phyloP scores from a whole-genome alignment of 2,888 invertebrate genomes.

The Brachyopa scutellaris region DNA sequence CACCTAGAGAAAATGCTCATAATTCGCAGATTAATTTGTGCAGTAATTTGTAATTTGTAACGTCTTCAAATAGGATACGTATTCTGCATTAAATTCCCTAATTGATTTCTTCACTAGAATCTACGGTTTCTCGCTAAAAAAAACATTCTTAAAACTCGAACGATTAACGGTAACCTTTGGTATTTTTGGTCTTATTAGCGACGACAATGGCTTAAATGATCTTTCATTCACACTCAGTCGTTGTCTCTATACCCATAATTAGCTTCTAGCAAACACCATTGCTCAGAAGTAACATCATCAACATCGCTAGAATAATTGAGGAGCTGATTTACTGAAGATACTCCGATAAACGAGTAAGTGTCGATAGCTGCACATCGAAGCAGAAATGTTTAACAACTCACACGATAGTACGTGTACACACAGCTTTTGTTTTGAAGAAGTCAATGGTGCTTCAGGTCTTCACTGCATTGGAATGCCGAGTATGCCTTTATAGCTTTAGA shows the following conservation, averaged over 20 bases:
- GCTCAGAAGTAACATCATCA: constrained; percentile 28
- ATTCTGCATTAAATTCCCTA: too few relatives aligned
- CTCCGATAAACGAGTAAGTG: too few relatives aligned
- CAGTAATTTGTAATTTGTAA: too few relatives aligned
- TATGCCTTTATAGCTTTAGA: background rate
- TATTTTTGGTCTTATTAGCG: constrained; percentile 35
- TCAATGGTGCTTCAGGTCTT: constrained; percentile 19
- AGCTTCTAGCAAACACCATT: constrained; percentile 3
- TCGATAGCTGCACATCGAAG: constrained; percentile 17
- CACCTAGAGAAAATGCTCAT: too few relatives aligned
- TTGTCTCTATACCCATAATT: constrained; percentile 45
- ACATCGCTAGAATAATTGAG: constrained; percentile 48
- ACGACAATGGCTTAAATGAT: constrained; percentile 10
- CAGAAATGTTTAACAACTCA: constrained; percentile 30
- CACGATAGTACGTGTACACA: background rate
- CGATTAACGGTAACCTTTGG: constrained; percentile 24
- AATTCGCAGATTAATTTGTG: too few relatives aligned
- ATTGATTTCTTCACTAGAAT: background rate
- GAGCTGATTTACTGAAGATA: constrained; percentile 37
- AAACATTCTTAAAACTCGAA: background rate
- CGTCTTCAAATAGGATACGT: background rate
- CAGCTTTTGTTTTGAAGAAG: background rate
- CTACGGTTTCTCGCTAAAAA: constrained; percentile 11
- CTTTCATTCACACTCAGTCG: constrained; percentile 42
- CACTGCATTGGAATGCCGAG: constrained; percentile 1